Evolutionary conservation across 1,140 invertebrate genomes (phyloP), one percentile per base, ranked within the genome.

Genomic region (Drosophila mojavensis): DNA sequence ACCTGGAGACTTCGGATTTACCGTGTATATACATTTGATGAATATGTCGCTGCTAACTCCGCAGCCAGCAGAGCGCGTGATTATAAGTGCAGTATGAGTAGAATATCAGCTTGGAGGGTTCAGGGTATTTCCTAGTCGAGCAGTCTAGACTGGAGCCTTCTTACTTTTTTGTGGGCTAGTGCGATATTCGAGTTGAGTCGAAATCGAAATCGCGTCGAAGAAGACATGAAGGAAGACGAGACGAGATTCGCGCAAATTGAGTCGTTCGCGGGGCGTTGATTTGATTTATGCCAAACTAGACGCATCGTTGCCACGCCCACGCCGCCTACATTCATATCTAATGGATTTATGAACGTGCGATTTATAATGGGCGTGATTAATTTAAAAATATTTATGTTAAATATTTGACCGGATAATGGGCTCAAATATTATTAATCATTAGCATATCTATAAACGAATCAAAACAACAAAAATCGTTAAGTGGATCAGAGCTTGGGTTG

Each of bases 281-380:
- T 75, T 78, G 60, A 78, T 78, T 65, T 78, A 78, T 75, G 61
- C 62, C 48, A 39, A 59, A 72, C 60, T 59, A 67, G 30, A 67
- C 53, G 53, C 33, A 36, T 36, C 24, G 26, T 26, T 26, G 17
- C 13, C 59, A 36, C 51, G 11, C 53, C 36, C 45, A 28, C 9
- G 1, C 7, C n/a, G 30, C 26, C 39, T 9, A 11, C 33, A 15
- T 26, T 17, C 11, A 30, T 7, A 48, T 55, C 41, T 68, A 73
- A 73, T 68, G 50, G 70, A 61, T 68, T 73, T 68, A 68, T 55
- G 50, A 17, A n/a, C 56, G 55, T 73, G 64, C 70, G 55, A 73
- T 43, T 67, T 60, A 30, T 33, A 66, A 28, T 36, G 28, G 62
- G 53, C 45, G 45, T 43, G 28, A 39, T 39, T 17, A 67, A 39